phyloP scores from a whole-genome alignment of 2,888 invertebrate genomes.

The Aphodius sticticus region DNA sequence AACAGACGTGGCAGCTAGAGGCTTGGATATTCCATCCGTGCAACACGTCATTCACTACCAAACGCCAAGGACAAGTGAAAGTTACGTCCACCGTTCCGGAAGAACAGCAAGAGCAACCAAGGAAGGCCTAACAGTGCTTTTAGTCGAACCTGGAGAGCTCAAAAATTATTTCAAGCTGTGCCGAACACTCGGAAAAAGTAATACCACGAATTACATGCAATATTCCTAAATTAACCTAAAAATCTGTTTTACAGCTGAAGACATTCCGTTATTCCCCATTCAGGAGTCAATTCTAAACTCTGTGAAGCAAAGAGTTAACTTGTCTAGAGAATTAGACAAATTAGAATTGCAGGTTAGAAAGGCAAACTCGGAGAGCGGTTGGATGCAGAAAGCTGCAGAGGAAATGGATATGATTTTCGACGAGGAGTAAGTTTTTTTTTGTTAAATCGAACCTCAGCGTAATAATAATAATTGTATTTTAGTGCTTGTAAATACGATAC shows the following conservation, averaged over 20 bases:
- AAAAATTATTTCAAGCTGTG: constrained; percentile 82
- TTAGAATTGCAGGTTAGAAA: constrained; percentile 73
- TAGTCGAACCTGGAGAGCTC: constrained; percentile 90
- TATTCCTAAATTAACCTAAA: no score
- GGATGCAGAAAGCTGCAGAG: constrained; percentile 85
- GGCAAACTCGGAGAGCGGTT: constrained; percentile 75
- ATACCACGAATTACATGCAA: constrained; percentile 47
- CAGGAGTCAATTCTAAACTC: constrained; percentile 68
- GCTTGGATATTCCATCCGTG: constrained; percentile 92
- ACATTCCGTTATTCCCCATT: constrained; percentile 86
- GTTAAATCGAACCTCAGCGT: constrained; percentile 29
- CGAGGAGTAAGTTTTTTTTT: constrained; percentile 61
- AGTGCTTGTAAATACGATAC: constrained; percentile 47
- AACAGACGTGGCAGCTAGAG: constrained; percentile 97
- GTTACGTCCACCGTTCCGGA: constrained; percentile 96
- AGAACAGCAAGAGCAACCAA: constrained; percentile 91
- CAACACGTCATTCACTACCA: constrained; percentile 97
- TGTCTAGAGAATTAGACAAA: constrained; percentile 83
- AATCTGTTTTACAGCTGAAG: constrained; percentile 68
- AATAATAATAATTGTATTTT: neutral
- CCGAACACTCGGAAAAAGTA: constrained; percentile 84
- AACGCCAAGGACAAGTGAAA: constrained; percentile 94
- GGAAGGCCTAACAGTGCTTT: constrained; percentile 89
- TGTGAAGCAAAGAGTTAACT: constrained; percentile 74
- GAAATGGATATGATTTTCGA: constrained; percentile 94